A percentile compares a stretch with the other conserved stretches of the same genome.
Evolutionary conservation across 2,113 vertebrate species (phyloP).

Genomic region (Halcyon senegalensis): DNA sequence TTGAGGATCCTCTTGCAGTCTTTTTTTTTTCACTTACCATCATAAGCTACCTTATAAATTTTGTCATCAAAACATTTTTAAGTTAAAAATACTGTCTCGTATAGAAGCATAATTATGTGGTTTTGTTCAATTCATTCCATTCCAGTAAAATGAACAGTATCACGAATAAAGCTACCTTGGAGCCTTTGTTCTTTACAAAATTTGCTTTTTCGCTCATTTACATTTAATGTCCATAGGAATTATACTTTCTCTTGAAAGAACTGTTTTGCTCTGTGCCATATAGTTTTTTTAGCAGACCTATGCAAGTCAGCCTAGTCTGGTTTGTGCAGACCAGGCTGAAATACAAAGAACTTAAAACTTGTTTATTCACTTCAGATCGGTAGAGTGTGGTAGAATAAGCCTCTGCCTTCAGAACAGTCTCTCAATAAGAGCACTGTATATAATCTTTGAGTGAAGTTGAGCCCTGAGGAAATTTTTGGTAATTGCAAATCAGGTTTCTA

Average conservation of each 20-base stretch:
- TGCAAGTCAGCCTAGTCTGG: not conserved
- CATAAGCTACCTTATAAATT: not conserved
- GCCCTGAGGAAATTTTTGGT: not conserved
- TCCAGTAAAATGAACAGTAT: not conserved
- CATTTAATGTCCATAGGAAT: not conserved
- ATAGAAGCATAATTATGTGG: not conserved
- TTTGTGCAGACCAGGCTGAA: not conserved
- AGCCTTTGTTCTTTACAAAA: not conserved
- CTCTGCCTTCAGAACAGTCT: not conserved
- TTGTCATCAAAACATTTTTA: not conserved
- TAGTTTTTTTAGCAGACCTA: not conserved
- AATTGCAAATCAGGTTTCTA: conserved; percentile 12
- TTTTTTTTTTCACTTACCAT: not conserved
- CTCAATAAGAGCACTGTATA: not conserved
- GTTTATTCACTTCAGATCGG: not conserved
- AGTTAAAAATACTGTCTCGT: not conserved
- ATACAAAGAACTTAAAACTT: not conserved
- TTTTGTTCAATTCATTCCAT: not conserved
- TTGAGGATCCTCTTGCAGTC: not conserved
- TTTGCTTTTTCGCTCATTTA: not conserved
- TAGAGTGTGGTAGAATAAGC: not conserved
- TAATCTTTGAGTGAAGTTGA: not conserved
- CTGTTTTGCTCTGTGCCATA: not conserved
- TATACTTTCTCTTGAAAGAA: not conserved
- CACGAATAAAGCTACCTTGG: not conserved